Conservation (phyloP, 2,797 vertebrate genomes). For the Artibeus lituratus region DNA sequence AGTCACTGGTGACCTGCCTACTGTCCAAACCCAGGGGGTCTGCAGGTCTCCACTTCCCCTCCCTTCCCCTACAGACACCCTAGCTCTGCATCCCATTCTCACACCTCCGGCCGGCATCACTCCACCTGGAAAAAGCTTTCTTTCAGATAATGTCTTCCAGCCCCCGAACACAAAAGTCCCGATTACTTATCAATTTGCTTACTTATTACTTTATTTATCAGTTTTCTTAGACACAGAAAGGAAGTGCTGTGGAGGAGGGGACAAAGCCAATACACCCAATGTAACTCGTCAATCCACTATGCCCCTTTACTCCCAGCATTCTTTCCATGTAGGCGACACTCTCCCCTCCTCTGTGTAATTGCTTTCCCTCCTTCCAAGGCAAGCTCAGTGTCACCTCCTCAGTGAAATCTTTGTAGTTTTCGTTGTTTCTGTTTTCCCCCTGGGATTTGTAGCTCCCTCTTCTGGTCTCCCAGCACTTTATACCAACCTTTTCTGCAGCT, state of each 20-base stretch:
- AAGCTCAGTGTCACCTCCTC: background rate
- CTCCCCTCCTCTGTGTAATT: background rate
- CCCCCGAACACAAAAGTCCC: background rate
- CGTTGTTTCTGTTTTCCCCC: background rate
- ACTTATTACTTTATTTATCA: background rate
- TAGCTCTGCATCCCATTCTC: background rate
- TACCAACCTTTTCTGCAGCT: background rate
- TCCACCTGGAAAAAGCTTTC: background rate
- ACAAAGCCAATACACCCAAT: background rate
- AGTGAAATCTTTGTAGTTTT: background rate
- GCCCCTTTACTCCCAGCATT: background rate
- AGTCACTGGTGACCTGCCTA: no score
- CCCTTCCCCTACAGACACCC: rapidly evolving
- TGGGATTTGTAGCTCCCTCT: slow-evolving; percentile 18
- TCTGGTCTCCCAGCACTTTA: background rate
- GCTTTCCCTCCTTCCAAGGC: background rate
- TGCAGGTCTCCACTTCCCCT: background rate
- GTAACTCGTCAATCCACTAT: background rate
- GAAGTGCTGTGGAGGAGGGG: background rate
- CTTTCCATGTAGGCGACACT: background rate
- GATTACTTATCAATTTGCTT: background rate
- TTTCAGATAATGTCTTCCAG: background rate
- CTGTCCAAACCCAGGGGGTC: background rate
- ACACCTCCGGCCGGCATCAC: rapidly evolving
- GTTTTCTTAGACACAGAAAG: background rate